phyloP scores from a whole-genome alignment of 2,888 invertebrate genomes.

The Abrostola tripartita region DNA sequence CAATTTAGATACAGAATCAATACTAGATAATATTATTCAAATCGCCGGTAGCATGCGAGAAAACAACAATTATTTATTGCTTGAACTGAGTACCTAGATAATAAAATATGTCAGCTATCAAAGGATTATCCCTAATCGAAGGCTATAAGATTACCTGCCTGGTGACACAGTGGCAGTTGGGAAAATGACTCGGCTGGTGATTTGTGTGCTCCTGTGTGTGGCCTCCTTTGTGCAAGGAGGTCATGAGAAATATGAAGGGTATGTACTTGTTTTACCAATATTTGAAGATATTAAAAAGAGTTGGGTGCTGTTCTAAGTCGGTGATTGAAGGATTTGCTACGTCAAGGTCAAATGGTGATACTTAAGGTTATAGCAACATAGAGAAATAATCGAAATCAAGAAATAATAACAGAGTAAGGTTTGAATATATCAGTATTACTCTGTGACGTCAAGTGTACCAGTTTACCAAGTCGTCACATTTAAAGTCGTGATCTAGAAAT shows the following conservation, averaged over 20 bases:
- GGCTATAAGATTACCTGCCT: conserved; percentile 40
- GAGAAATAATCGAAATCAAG: no score
- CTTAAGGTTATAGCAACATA: no score
- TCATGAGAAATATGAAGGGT: conserved; percentile 84
- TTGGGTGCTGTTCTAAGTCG: no score
- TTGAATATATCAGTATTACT: no score
- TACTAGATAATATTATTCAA: conserved; percentile 6
- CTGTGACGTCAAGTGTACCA: no score
- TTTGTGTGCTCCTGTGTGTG: conserved; percentile 65
- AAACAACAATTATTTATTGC: conserved; percentile 34
- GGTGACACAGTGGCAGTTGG: conserved; percentile 27
- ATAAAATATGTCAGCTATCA: conserved; percentile 45
- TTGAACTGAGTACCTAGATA: conserved; percentile 40
- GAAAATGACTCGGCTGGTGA: conserved; percentile 68
- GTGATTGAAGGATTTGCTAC: no score
- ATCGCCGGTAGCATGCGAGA: conserved; percentile 22
- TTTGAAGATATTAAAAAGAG: no score
- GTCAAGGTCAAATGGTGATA: no score
- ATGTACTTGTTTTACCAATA: conserved; percentile 44
- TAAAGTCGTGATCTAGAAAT: no score
- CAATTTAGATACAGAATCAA: background rate
- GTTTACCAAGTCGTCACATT: no score
- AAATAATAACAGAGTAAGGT: no score
- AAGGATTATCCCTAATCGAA: conserved; percentile 56
- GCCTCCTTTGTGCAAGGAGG: conserved; percentile 66